Base-by-base conservation (phyloP, 2,888 invertebrate species). In the Protophormia terraenovae region DNA sequence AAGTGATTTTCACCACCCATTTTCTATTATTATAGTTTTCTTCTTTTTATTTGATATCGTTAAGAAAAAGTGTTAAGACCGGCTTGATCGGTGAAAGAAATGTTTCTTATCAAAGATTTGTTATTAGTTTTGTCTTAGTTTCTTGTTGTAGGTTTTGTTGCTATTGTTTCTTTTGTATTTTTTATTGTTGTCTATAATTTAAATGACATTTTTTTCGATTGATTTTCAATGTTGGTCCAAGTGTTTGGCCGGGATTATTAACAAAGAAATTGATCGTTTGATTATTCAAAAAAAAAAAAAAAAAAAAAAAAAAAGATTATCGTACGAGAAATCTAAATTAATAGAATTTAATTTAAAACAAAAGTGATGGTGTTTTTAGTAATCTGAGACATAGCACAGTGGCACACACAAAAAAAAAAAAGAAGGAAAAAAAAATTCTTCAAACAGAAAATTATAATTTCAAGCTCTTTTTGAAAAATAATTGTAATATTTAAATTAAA, bases 191-290 rank as follows among this genome's bases (percentile, higher is more conserved):
- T 58, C 45, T 53, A 76, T 58, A 73, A 73, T 78, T 80, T 81
- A 47, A 73, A 77, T 83, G 80, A 78, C 80, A 83, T 67, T 80
- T 58, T n/a, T 45, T 38, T 16, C 72, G 8, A 72, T 67, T 24
- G 72, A 60, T 45, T 58, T 83, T 73, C 53, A 32, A 67, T 77
- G 71, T 76, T 50, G 35, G 24, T 78, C 38, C 27, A 78, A 78
- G 75, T 82, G 53, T 64, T 77, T 72, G 53, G 53, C 89, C 88
- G 89, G 88, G 88, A 90, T 92, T 90, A 90, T 92, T 91, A 92
- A 91, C 89, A 88, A 80, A 86, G 87, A 89, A 92, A 91, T 92
- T 91, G 89, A 92, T 92, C 89, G 90, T 90, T 92, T 91, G 91
- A 91, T 91, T 92, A 91, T 92, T 91, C 88, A 91, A 92, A n/a